Conservation (phyloP, 2,797 vertebrate species). For the Cryptoblepharus egeriae region DNA sequence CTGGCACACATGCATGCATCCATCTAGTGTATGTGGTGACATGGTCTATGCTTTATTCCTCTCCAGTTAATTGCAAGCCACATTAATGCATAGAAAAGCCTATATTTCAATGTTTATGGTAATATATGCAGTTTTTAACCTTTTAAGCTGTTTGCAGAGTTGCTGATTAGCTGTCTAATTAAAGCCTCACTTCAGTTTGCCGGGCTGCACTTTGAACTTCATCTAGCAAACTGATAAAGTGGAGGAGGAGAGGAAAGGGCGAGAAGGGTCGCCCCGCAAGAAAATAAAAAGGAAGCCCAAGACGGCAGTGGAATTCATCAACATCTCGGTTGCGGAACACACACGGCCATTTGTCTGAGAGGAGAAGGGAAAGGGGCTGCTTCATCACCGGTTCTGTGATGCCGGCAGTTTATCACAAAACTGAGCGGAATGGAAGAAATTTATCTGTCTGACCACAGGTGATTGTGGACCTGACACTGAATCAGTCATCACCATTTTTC, state of each 20-base stretch:
- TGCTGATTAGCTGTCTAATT: slow-evolving; percentile 54
- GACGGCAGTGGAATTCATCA: slow-evolving; percentile 33
- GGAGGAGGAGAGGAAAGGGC: neutral
- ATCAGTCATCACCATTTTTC: neutral
- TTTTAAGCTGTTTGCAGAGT: slow-evolving; percentile 36
- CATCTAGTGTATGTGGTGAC: no score
- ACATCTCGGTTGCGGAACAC: neutral
- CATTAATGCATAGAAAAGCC: slow-evolving; percentile 42
- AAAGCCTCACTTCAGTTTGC: slow-evolving; percentile 43
- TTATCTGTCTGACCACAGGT: neutral
- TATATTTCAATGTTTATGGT: slow-evolving; percentile 38
- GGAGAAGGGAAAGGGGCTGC: neutral
- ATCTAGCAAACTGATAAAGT: slow-evolving; percentile 6
- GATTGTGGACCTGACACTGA: neutral
- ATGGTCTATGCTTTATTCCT: neutral
- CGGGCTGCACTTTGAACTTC: slow-evolving; percentile 37
- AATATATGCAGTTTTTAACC: slow-evolving; percentile 38
- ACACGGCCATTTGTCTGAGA: neutral
- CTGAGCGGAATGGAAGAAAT: fast-evolving
- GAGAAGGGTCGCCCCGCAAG: neutral
- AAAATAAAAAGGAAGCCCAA: slow-evolving; percentile 7
- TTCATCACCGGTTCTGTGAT: neutral
- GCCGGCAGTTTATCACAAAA: neutral
- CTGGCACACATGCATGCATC: neutral
- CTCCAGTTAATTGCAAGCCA: slow-evolving; percentile 19